phyloP scores from a whole-genome alignment of 2,113 vertebrate genomes.

The Ochotona curzoniae region DNA sequence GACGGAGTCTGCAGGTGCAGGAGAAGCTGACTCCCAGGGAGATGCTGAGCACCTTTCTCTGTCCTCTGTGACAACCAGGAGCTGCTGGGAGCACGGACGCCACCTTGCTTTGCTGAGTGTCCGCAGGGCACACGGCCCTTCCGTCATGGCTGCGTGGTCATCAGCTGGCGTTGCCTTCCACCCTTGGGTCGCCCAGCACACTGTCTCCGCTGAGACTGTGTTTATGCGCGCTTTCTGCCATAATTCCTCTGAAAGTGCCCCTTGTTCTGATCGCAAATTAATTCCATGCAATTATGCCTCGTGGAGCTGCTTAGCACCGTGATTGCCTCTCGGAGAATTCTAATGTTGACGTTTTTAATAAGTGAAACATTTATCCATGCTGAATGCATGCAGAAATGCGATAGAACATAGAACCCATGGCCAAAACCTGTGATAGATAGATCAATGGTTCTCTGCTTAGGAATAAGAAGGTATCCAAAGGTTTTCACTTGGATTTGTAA shows the following conservation, averaged over 20 bases:
- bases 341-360: constrained; percentile 41
- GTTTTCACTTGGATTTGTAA: neutral
- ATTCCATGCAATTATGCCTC: neutral
- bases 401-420: constrained; percentile 44
- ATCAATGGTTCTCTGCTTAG: neutral
- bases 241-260: constrained; percentile 12
- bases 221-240: constrained; percentile 4
- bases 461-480: constrained; percentile 4
- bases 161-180: neutral
- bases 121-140: neutral
- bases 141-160: neutral
- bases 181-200: neutral
- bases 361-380: constrained; percentile 53
- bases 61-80: neutral
- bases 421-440: constrained; percentile 14
- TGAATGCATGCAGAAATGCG: constrained; percentile 20
- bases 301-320: neutral
- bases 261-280: neutral
- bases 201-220: neutral
- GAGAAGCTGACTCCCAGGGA: neutral
- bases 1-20: neutral
- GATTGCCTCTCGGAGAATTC: constrained; percentile 48
- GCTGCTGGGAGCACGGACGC: neutral
- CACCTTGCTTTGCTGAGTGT: neutral
- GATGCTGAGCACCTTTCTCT: neutral